Base-by-base conservation (phyloP, 2,888 invertebrate genomes). In the Monochamus alternatus region DNA sequence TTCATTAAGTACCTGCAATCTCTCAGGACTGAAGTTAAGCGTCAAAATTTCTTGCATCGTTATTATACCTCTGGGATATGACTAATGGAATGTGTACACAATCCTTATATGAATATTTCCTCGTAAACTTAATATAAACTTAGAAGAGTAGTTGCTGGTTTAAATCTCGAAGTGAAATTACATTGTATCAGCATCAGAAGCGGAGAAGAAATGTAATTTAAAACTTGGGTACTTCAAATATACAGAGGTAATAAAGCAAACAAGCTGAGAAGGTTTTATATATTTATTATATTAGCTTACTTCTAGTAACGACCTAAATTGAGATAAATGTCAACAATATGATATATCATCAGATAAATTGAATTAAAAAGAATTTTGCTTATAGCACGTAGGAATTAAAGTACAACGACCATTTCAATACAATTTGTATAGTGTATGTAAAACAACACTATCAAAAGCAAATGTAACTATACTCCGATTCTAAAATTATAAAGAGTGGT, bases 1-100 rank as follows among this genome's bases (percentile, higher is more conserved):
- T 65, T 65, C 65, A 22, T 65, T n/a, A 66, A 66, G 52, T 66
- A 52, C 51, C 31, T 52, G 51, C 51, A 12, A 55, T 55, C 5
- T 55, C 14, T 14, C 55, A n/a, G 3, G 55, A 7, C 55, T 55
- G n/a, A 55, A 55, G 55, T 14, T 55, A 55, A n/a, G 55, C 14
- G 55, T 55, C n/a, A 7, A 55, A 55, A 55, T 55, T 55, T 22
- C 22, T 55, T n/a, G 22, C 55, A 55, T 55, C 14, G 55, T 14
- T 55, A 14, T 55, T 14, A 55, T 55, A 55, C 55, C 47, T 55
- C 55, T 7, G 55, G n/a, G 55, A 22, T 55, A 55, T 55, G 55
- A 55, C 55, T 55, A 22, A 55, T 55, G 55, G 7, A 14, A 55
- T n/a, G 55, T 55, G 14, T 55, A 55, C 55, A 12, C 10, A 55